Conservation (phyloP, 1,140 invertebrate genomes). For the Drosophila sulfurigaster region DNA sequence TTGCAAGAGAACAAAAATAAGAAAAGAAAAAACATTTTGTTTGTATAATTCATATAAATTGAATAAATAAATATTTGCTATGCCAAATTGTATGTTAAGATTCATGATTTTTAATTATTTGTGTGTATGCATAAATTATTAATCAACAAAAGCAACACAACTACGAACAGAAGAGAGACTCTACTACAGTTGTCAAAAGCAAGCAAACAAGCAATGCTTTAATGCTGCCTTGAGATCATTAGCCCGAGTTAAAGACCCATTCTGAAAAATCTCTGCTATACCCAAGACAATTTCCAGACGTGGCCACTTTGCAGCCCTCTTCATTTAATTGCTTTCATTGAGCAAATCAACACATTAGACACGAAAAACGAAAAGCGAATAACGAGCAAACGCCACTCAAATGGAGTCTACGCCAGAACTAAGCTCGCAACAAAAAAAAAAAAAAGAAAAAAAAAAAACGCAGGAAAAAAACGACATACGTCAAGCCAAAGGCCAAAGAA, state of each 20-base stretch:
- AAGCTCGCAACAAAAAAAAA: slow-evolving; percentile 2
- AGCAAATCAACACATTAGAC: slow-evolving; percentile 63
- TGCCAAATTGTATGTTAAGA: slow-evolving; percentile 40
- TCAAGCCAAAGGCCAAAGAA: neutral
- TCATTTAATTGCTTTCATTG: slow-evolving; percentile 77
- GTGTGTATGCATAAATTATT: slow-evolving; percentile 50
- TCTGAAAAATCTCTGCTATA: slow-evolving; percentile 13
- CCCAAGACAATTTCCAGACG: slow-evolving; percentile 25
- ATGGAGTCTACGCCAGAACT: slow-evolving; percentile 28
- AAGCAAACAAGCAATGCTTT: neutral
- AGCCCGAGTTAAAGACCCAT: slow-evolving; percentile 25
- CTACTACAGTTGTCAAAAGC: neutral
- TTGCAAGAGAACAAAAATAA: neutral
- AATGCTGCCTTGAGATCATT: slow-evolving; percentile 50
- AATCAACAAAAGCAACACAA: slow-evolving; percentile 38
- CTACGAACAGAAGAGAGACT: neutral
- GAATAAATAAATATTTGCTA: slow-evolving; percentile 49
- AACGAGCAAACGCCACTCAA: slow-evolving; percentile 24
- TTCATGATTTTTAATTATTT: slow-evolving; percentile 56
- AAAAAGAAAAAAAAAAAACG: neutral
- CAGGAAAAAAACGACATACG: neutral
- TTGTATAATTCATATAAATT: slow-evolving; percentile 43
- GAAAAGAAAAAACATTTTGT: neutral
- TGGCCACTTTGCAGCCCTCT: slow-evolving; percentile 36
- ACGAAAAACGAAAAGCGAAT: slow-evolving; percentile 8